phyloP scores from a whole-genome alignment of 2,113 vertebrate genomes.

The Psilopsiagon aymara region DNA sequence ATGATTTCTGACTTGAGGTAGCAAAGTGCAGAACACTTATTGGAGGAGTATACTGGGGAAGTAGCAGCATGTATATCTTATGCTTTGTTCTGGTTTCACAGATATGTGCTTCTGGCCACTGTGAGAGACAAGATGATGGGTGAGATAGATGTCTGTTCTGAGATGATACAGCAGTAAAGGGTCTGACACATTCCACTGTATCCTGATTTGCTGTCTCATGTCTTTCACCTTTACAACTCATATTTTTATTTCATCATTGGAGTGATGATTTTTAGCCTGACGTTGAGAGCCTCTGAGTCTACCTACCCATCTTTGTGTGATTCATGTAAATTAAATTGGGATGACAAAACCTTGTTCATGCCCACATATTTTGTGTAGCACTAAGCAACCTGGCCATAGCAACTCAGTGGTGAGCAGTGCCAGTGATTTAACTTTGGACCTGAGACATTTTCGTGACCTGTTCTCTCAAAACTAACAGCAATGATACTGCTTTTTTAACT shows the following conservation, averaged over 20 bases:
- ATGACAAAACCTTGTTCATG: not conserved
- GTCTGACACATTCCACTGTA: not conserved
- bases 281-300: not conserved
- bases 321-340: not conserved
- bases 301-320: not conserved
- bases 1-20: not conserved
- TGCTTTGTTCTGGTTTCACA: not conserved
- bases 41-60: not conserved
- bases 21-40: not conserved
- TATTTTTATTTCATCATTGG: not conserved
- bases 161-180: not conserved
- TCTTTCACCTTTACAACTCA: not conserved
- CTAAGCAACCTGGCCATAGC: not conserved
- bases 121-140: not conserved
- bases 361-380: not conserved
- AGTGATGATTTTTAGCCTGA: not conserved
- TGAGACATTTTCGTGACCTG: not conserved
- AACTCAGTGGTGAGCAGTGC: not conserved
- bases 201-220: not conserved
- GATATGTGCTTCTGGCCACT: not conserved
- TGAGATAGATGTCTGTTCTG: not conserved
- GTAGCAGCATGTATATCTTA: fast-evolving
- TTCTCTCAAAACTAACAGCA: not conserved
- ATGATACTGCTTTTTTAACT: not conserved
- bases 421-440: not conserved